Evolutionary conservation across 2,113 vertebrate genomes (phyloP).

Genomic region (Vidua chalybeata): DNA sequence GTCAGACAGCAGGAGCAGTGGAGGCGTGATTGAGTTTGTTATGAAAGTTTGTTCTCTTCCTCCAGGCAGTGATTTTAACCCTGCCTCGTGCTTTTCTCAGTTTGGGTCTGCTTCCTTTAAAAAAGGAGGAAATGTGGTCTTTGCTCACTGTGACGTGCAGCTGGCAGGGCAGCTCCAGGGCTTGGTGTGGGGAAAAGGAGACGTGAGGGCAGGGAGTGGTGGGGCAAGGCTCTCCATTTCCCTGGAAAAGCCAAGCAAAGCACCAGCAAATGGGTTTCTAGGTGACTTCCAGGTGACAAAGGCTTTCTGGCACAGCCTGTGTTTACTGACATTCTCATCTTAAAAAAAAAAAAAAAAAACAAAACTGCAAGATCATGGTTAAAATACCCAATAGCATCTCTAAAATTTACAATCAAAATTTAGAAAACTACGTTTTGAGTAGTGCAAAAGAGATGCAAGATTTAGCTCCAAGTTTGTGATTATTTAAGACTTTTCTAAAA

Average conservation of each 20-base stretch:
- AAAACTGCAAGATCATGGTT: neutral
- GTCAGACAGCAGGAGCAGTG: neutral
- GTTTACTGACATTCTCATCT: neutral
- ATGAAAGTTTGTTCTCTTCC: neutral
- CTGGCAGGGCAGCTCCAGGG: neutral
- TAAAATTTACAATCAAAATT: neutral
- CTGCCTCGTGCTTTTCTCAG: neutral
- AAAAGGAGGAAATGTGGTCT: neutral
- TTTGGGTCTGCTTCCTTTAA: neutral
- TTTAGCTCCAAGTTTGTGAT: neutral
- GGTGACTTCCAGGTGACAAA: neutral
- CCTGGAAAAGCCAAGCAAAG: neutral
- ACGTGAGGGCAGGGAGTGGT: neutral
- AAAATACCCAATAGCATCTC: neutral
- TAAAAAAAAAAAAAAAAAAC: fast-evolving
- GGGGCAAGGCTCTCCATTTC: neutral
- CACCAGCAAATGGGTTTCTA: neutral
- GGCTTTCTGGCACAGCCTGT: neutral
- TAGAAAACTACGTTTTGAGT: neutral
- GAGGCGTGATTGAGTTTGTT: neutral
- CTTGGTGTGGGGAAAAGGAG: neutral
- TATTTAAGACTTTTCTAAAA: neutral
- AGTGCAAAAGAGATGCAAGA: neutral
- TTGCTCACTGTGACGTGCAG: neutral
- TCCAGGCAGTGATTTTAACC: neutral